Evolutionary conservation across 2,113 vertebrate species (phyloP).

Genomic region (Neotoma lepida): DNA sequence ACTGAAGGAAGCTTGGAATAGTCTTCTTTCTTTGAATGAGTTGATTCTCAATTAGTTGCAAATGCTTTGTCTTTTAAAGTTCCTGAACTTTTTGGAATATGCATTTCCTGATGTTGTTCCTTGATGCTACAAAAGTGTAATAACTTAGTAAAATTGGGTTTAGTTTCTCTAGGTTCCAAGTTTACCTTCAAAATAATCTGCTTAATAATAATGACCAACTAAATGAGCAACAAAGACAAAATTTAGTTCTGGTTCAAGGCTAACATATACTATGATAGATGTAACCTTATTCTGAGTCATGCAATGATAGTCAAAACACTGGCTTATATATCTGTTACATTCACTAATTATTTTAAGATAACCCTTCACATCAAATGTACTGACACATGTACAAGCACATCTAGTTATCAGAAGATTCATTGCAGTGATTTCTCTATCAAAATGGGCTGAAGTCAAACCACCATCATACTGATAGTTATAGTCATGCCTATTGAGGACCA

Average conservation of each 20-base stretch:
- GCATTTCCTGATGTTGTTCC: not conserved
- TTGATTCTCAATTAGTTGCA: constrained; percentile 33
- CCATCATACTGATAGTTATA: not conserved
- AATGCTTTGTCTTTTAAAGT: not conserved
- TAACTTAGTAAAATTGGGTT: not conserved
- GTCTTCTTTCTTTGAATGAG: not conserved
- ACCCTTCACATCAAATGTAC: not conserved
- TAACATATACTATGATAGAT: not conserved
- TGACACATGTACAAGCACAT: not conserved
- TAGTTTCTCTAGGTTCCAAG: not conserved
- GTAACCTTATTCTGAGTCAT: constrained; percentile 44
- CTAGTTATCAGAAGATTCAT: not conserved
- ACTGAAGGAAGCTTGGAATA: not conserved
- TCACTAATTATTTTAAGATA: not conserved
- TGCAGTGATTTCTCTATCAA: not conserved
- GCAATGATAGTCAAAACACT: constrained; percentile 36
- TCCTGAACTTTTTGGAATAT: not conserved
- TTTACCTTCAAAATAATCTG: constrained; percentile 25
- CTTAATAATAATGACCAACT: not conserved
- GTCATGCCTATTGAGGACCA: not conserved
- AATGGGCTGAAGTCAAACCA: not conserved
- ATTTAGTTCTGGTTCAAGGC: not conserved
- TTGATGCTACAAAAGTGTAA: constrained; percentile 1
- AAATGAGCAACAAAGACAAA: constrained; percentile 26
- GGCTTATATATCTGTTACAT: constrained; percentile 17